Conservation (phyloP, 2,113 vertebrate species). For the Perognathus longimembris region DNA sequence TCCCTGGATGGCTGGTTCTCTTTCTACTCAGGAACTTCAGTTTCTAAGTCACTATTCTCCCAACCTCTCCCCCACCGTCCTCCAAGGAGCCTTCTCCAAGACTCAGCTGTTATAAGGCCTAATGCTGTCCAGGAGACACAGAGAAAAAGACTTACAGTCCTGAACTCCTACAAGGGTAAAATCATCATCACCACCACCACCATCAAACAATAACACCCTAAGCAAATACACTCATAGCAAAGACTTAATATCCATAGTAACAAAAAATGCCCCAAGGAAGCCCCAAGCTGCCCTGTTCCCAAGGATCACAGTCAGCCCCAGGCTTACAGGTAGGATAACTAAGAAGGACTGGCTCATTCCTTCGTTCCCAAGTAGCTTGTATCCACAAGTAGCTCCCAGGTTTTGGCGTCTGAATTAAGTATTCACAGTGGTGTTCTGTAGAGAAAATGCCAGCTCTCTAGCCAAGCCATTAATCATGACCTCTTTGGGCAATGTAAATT, state of each 20-base stretch:
- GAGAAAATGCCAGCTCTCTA: background rate
- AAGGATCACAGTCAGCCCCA: background rate
- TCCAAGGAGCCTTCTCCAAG: background rate
- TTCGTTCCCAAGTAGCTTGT: background rate
- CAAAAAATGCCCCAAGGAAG: background rate
- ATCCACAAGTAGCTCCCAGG: background rate
- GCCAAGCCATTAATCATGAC: background rate
- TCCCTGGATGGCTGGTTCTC: too few relatives aligned
- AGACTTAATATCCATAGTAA: background rate
- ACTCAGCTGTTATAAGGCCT: background rate
- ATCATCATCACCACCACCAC: background rate
- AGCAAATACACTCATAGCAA: background rate
- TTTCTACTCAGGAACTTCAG: background rate
- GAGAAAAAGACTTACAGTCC: background rate
- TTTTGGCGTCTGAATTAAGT: background rate
- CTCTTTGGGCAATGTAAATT: background rate
- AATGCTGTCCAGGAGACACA: background rate
- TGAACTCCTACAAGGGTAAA: constrained; percentile 7
- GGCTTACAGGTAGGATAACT: background rate
- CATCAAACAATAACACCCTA: background rate
- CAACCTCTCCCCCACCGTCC: background rate
- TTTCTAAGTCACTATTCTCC: background rate
- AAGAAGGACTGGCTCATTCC: background rate
- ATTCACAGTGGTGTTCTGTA: background rate
- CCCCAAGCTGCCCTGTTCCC: background rate